Evolutionary conservation across 1,140 invertebrate genomes (phyloP), one percentile per base, ranked within the genome.

Genomic region (Euwallacea fornicatus): DNA sequence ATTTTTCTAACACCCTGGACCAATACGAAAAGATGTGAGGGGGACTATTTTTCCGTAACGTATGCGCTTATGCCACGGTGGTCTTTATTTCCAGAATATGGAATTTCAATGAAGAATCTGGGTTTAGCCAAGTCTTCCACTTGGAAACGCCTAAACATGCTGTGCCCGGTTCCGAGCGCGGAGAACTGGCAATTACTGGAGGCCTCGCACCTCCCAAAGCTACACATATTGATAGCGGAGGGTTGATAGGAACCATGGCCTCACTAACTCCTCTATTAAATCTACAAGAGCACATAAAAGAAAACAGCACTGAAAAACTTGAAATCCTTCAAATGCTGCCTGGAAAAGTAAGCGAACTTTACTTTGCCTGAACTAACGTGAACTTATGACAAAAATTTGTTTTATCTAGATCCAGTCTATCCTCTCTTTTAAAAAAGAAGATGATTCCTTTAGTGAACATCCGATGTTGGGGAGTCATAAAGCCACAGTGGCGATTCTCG

Each of bases 51-150:
- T 50, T 50, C 46, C 9, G 13, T 2, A 50, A 0, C 10, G 46
- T 33, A 6, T 53, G 7, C 42, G 6, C 2, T 61, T 43, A 11
- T 64, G 4, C 44, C 46, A 50, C 6, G 9, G 46, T 6, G 13
- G 2, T 13, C 21, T 33, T 33, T 33, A 33, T 33, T 33, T 33
- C 21, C 80, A 88, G 87, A 78, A 84, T 89, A 59, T 89, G 87
- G 87, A 88, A 88, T 75, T 88, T 87, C 80, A 88, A 89, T 75
- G 87, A 89, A 70, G 87, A 89, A 81, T 86, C 87, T 6, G 88
- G 88, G 3, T 88, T 87, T 76, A 88, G 87, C 3, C 87, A 88
- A 84, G 87, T 89, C 0, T 76, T 89, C 0, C 87, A 88, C 76
- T 81, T 89, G 6, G 86, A 87, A 71, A 82, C 88, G 6, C 87